Base-by-base conservation (phyloP, 1,140 invertebrate species). In the Camponotus floridanus region DNA sequence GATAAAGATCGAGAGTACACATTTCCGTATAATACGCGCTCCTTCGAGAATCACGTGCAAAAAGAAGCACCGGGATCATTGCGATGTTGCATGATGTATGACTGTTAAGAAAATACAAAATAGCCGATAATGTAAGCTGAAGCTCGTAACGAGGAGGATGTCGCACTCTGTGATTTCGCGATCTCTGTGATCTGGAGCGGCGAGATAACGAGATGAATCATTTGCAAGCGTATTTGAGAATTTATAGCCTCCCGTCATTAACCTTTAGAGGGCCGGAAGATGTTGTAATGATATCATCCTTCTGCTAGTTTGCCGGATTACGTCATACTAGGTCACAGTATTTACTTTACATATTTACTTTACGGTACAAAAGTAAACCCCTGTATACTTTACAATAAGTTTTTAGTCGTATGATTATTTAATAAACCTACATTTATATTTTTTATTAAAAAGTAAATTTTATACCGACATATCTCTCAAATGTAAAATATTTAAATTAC, bases 1-100 rank as follows among this genome's bases (percentile, higher is more conserved):
- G 81, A 76, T 76, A 57, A 76, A 64, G 81, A 76, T 85, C 81
- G 70, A 62, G 57, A 76, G 80, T 62, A 51, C 73, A 76, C 51
- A 76, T 81, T 61, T 81, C 79, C 39, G 67, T 73, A 18, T 51
- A 59, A 81, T 81, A 81, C 67, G 78, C 39, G 79, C 67, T 61
- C 39, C 36, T 15, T 39, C 62, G 8, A 15, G 45, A 21, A 13
- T n/a, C 45, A 51, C n/a, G 62, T 51, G 31, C 61, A 42, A 45
- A 26, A 42, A 80, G 64, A 31, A 80, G 45, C 76, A n/a, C 48
- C 48, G n/a, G 31, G 45, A 51, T 59, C 39, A 21, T 73, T 13
- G 79, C 67, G 21, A 36, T 83, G 45, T 62, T 48, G 55, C 79
- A 74, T 62, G 79, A 83, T 83, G 39, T 73, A 73, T 31, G 68